These are phyloP conservation scores for Timema podura DNA, from an alignment of 2,888 invertebrate species.

Conservation along the genomic window DNA sequence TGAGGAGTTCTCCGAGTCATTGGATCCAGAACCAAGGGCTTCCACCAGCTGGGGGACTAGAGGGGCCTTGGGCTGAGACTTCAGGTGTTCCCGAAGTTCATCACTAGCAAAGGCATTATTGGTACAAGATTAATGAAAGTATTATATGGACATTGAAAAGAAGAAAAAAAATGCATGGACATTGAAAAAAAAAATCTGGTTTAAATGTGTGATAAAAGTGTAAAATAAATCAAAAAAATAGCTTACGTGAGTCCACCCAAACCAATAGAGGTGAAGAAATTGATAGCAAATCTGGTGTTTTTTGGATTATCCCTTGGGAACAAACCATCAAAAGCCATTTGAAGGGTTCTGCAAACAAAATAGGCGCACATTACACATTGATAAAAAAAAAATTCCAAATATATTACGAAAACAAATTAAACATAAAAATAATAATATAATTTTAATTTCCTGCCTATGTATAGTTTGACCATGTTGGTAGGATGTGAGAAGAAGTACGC, in stretches of 20 bases:
- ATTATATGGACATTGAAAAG: slow-evolving; percentile 5
- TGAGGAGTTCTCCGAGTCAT: slow-evolving; percentile 37
- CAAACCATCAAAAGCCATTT: slow-evolving; percentile 81
- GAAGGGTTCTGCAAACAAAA: slow-evolving; percentile 65
- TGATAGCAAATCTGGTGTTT: slow-evolving; percentile 95
- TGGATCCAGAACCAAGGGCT: slow-evolving; percentile 33
- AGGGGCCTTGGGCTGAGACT: slow-evolving; percentile 64
- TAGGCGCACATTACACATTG: background rate
- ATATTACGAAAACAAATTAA: background rate
- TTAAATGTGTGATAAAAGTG: slow-evolving; percentile 1
- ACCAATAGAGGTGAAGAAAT: slow-evolving; percentile 96
- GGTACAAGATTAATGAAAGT: background rate
- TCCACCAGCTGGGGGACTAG: slow-evolving; percentile 34
- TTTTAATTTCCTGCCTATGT: background rate
- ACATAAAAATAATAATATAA: background rate
- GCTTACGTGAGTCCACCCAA: slow-evolving; percentile 87
- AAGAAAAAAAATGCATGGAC: slow-evolving; percentile 14
- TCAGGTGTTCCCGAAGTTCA: slow-evolving; percentile 83
- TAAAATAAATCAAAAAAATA: background rate
- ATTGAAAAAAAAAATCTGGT: background rate
- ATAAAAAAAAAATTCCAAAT: background rate
- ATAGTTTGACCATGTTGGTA: no score
- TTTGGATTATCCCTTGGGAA: slow-evolving; percentile 95
- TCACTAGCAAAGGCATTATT: slow-evolving; percentile 49
- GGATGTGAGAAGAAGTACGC: no score